Evolutionary conservation across 2,888 invertebrate species (phyloP), one percentile per base, ranked within the genome.

Genomic region (Augochlorella aurata): DNA sequence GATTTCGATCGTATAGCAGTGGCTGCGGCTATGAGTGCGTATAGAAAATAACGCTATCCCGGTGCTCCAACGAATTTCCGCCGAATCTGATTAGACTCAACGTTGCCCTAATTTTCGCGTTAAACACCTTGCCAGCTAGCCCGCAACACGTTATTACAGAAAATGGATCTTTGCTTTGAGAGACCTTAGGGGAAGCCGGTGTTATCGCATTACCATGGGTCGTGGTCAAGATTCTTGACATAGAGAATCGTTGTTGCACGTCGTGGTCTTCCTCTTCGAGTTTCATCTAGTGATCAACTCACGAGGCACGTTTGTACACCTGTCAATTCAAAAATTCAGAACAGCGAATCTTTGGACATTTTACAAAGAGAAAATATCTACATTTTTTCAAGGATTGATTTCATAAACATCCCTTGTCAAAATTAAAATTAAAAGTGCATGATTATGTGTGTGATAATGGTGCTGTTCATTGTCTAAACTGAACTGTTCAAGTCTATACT

Each of bases 171-270:
- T 75, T 29, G 29, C 52, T 38, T 24, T 68, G 65, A 12, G 49
- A 24, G 50, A 61, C 9, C 70, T 70, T 14, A 5, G 63, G 50
- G 72, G 58, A 54, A 54, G 71, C 21, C 65, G 61, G 44, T 29
- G 66, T 70, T 78, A 78, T 83, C 73, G 73, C 69, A 73, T 83
- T 83, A 65, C 74, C 50, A 8, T 9, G 29, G 71, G 24, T 65
- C 69, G 54, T 16, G 29, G 61, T 63, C 44, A 61, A 78, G 73
- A 78, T 83, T 81, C 74, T 78, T 81, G 12, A 2, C 29, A 50
- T 61, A 67, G 68, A 67, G 68, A 73, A 83, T 84, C 71, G 49
- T 71, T 50, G 72, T 69, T 69, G 73, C 68, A 66, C 38, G 66
- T 38, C 38, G 38, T 38, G 38, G 38, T 38, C 38, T 38, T 38